Percentiles rank a stretch among this genome's conserved stretches.
Evolutionary conservation across 2,888 invertebrate genomes (phyloP).

Genomic region (Apotomis turbidana): DNA sequence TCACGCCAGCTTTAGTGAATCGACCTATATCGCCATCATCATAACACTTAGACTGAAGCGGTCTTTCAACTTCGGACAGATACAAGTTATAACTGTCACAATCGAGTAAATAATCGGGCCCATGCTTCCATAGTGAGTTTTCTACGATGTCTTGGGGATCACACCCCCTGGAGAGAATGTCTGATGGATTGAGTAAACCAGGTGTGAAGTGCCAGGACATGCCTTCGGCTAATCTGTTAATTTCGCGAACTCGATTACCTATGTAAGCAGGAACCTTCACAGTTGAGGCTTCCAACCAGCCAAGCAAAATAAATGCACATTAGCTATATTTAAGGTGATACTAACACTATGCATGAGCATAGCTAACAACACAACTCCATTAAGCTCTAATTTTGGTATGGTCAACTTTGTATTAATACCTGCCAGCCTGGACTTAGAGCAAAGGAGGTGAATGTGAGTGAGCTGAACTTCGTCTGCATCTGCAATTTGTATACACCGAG

Average conservation of each 20-base stretch:
- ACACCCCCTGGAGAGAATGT: not conserved
- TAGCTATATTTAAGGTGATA: not conserved
- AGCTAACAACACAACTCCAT: not conserved
- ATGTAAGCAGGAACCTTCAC: conserved; percentile 2
- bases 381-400: not conserved
- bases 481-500: too few species aligned
- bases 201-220: not conserved
- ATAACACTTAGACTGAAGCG: not conserved
- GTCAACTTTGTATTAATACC: not conserved
- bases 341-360: not conserved
- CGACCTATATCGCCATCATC: too few species aligned
- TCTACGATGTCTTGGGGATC: not conserved
- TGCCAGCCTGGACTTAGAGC: not conserved
- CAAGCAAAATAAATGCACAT: not conserved
- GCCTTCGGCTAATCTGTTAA: not conserved
- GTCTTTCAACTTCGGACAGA: not conserved
- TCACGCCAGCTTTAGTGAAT: too few species aligned
- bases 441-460: conserved; percentile 2
- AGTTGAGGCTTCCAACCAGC: not conserved
- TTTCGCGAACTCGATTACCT: not conserved
- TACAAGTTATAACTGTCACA: not conserved
- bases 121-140: not conserved
- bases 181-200: not conserved
- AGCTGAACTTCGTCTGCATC: too few species aligned
- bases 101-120: not conserved